A percentile compares a stretch with the other conserved stretches of the same genome.
These are phyloP conservation scores for Hyles euphorbiae DNA, from an alignment of 1,140 invertebrate species.

Conservation along the genomic window DNA sequence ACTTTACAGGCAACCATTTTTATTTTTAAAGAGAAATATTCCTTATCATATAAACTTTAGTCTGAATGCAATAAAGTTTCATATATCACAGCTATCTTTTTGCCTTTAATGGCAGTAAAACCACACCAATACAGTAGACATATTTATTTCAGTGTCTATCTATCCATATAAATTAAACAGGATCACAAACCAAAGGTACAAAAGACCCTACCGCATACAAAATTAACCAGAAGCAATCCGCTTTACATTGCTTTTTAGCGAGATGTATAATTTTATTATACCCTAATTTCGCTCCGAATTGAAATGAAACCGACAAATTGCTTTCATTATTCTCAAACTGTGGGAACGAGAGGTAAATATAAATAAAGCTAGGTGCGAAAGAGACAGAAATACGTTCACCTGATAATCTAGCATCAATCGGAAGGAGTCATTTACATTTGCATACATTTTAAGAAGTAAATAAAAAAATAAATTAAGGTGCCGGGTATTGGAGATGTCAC, in stretches of 20 bases:
- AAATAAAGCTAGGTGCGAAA: constrained; percentile 12
- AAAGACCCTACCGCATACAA: constrained; percentile 32
- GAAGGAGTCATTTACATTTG: constrained; percentile 37
- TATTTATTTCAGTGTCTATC: no score
- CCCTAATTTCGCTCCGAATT: constrained; percentile 50
- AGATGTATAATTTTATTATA: constrained; percentile 62
- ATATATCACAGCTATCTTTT: no score
- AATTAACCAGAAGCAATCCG: constrained; percentile 43
- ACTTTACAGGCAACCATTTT: no score
- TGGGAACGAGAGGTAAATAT: constrained; percentile 27
- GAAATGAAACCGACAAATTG: constrained; percentile 49
- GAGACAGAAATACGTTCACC: constrained; percentile 26
- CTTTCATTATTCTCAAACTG: constrained; percentile 32
- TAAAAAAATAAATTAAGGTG: constrained; percentile 49
- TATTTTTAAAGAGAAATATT: no score
- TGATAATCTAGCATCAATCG: constrained; percentile 50
- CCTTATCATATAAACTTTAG: no score
- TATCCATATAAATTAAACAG: constrained; percentile 20
- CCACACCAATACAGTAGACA: no score
- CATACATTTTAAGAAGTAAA: constrained; percentile 55
- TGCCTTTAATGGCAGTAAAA: no score
- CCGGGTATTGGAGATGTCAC: constrained; percentile 12
- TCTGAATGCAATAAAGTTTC: no score
- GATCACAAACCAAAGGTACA: constrained; percentile 51
- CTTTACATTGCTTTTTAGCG: constrained; percentile 21